phyloP scores from a whole-genome alignment of 2,113 vertebrate genomes.

The Mobula hypostoma region DNA sequence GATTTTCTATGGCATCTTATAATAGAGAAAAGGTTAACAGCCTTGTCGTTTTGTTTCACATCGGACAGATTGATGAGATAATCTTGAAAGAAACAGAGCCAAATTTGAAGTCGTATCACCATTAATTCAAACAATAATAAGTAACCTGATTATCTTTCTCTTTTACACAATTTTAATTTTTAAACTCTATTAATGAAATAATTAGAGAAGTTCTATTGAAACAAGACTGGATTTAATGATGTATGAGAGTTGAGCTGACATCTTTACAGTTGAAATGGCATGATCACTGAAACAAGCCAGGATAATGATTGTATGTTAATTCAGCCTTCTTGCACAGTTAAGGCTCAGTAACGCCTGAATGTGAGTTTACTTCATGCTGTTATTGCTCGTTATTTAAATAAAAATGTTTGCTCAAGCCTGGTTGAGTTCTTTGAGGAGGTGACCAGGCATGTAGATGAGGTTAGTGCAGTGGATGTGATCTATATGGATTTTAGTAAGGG shows the following conservation, averaged over 20 bases:
- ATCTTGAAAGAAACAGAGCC: not conserved
- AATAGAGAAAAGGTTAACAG: not conserved
- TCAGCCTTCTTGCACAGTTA: not conserved
- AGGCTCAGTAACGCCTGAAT: not conserved
- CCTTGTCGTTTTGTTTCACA: not conserved
- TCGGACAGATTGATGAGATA: too few relatives aligned
- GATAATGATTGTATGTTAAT: conserved; percentile 21
- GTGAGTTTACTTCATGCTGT: not conserved
- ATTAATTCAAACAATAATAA: not conserved
- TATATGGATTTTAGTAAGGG: too few relatives aligned
- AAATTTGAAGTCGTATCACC: not conserved
- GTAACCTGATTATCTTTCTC: not conserved
- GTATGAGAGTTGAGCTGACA: not conserved
- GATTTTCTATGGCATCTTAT: not conserved
- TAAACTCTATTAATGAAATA: not conserved
- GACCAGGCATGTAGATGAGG: too few relatives aligned
- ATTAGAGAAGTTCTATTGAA: not conserved
- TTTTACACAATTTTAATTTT: not conserved
- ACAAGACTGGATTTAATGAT: not conserved
- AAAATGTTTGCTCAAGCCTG: not conserved
- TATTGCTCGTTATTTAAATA: not conserved
- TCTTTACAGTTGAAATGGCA: conserved; percentile 19
- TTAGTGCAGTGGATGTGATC: too few relatives aligned
- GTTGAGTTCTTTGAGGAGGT: too few relatives aligned
- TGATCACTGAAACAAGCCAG: not conserved